Percentiles rank a stretch among this genome's conserved stretches.
Evolutionary conservation across 2,113 vertebrate genomes (phyloP).

Genomic region (Erythrocebus patas): DNA sequence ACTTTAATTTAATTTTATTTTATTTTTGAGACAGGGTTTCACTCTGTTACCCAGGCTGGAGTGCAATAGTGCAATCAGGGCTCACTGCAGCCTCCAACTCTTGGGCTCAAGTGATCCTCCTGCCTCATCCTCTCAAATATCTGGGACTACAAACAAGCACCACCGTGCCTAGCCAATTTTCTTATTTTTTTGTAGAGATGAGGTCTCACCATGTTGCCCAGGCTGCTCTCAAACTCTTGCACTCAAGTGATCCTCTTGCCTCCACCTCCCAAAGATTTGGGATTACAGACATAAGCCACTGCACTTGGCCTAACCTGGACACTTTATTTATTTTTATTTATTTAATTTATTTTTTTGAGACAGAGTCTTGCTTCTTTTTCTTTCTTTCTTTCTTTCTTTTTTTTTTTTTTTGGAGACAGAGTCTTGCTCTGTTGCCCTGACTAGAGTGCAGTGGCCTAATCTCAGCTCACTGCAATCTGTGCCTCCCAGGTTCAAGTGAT

Average conservation of each 20-base stretch:
- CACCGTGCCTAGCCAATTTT: not conserved
- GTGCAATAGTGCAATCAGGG: not conserved
- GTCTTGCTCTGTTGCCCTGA: not conserved
- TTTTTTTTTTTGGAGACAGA: not conserved
- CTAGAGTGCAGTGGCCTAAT: not conserved
- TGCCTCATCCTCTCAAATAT: not conserved
- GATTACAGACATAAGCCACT: not conserved
- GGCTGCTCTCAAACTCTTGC: not conserved
- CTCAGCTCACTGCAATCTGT: not conserved
- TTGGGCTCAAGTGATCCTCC: not conserved
- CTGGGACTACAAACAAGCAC: not conserved
- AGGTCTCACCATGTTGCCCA: not conserved
- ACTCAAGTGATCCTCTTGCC: not conserved
- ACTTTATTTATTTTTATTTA: too few relatives aligned
- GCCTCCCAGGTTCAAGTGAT: not conserved
- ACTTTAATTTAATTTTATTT: not conserved
- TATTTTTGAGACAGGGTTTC: not conserved
- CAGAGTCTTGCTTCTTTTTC: too few relatives aligned
- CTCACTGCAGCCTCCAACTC: not conserved
- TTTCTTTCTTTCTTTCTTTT: too few relatives aligned
- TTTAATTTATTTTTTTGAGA: too few relatives aligned
- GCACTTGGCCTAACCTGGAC: too few relatives aligned
- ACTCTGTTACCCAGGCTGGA: not conserved
- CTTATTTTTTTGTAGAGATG: not conserved
- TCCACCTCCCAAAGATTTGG: not conserved